Conservation (phyloP, 2,797 vertebrate species). For the Linurgus olivaceus region DNA sequence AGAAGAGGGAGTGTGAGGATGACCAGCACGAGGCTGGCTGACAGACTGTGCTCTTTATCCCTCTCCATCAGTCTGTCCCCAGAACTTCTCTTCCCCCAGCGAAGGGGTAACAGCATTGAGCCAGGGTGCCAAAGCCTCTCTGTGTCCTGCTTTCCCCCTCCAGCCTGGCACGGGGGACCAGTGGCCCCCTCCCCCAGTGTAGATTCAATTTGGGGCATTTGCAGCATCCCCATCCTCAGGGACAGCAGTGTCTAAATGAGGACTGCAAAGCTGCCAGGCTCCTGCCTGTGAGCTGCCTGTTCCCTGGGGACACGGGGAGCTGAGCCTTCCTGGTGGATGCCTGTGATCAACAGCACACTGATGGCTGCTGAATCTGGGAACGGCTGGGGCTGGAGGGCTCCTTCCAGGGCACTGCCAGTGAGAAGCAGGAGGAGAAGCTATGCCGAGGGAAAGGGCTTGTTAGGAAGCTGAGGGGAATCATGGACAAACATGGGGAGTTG, state of each 20-base stretch:
- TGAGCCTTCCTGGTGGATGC: neutral
- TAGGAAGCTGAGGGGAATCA: neutral
- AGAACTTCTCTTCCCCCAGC: neutral
- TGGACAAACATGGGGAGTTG: rapidly evolving
- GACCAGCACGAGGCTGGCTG: neutral
- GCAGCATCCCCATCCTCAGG: neutral
- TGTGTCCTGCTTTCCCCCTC: neutral
- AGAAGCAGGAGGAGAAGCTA: neutral
- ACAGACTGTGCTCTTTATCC: neutral
- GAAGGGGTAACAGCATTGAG: neutral
- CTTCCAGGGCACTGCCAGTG: neutral
- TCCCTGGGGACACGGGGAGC: rapidly evolving
- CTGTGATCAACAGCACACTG: rapidly evolving
- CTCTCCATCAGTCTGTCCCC: neutral
- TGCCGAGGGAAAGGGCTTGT: neutral
- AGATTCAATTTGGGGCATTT: neutral
- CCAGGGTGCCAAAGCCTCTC: neutral
- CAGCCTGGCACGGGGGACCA: neutral
- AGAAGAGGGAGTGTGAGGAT: neutral
- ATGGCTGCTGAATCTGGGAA: neutral
- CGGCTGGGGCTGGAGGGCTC: neutral
- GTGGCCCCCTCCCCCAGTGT: rapidly evolving
- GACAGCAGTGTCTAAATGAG: rapidly evolving
- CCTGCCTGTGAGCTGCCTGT: neutral
- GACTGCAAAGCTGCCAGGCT: neutral